Evolutionary conservation across 2,113 vertebrate genomes (phyloP).

Genomic region (Synodontis membranacea): DNA sequence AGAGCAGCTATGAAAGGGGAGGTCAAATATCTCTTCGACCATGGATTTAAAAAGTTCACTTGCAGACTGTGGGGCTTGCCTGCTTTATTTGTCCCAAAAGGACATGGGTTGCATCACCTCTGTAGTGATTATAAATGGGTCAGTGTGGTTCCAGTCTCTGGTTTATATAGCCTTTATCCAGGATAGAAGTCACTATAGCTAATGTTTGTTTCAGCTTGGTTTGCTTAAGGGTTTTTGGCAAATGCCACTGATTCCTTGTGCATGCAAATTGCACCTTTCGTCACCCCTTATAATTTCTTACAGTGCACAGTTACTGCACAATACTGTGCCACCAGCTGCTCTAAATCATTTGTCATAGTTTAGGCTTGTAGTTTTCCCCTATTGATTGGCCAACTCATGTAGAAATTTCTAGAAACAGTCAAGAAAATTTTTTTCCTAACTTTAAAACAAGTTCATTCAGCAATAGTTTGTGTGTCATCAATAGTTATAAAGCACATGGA

Average conservation of each 20-base stretch:
- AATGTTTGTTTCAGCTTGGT: conserved; percentile 4
- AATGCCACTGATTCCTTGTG: neutral
- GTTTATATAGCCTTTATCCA: conserved; percentile 18
- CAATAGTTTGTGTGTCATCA: no score
- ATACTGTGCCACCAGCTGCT: neutral
- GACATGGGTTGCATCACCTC: neutral
- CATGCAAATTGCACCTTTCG: conserved; percentile 1
- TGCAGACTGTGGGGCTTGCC: neutral
- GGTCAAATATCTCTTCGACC: conserved; percentile 23
- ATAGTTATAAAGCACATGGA: neutral
- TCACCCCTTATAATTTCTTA: neutral
- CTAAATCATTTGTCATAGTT: neutral
- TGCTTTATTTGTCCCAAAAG: conserved; percentile 17
- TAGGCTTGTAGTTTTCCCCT: neutral
- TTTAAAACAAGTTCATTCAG: neutral
- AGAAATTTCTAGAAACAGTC: neutral
- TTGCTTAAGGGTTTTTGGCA: conserved; percentile 39
- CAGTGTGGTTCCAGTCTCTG: conserved; percentile 3
- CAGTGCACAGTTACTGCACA: neutral
- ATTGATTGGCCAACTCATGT: neutral
- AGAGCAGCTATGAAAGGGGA: neutral
- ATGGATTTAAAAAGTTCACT: neutral
- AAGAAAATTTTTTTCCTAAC: neutral
- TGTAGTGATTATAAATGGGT: conserved; percentile 20
- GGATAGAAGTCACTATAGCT: conserved; percentile 8